A percentile compares a stretch with the other conserved stretches of the same genome.
These are phyloP conservation scores for Canis aureus DNA, from an alignment of 2,113 vertebrate species.

Conservation along the genomic window DNA sequence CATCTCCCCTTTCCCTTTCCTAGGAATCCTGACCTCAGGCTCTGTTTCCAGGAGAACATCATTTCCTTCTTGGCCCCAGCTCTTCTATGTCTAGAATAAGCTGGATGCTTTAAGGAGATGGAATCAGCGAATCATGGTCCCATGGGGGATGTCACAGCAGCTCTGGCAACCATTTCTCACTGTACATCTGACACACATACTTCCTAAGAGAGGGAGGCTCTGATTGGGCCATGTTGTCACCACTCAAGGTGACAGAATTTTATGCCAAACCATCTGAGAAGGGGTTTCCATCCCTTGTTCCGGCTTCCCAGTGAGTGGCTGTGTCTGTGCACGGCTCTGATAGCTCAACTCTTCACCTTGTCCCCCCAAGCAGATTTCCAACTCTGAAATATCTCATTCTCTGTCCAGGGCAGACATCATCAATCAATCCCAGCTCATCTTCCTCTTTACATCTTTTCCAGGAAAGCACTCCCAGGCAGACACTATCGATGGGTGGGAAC, in stretches of 20 bases:
- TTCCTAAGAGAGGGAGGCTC: background rate
- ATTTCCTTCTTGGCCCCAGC: background rate
- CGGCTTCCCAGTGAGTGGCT: no score
- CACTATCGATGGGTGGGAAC: accelerated
- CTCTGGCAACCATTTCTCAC: background rate
- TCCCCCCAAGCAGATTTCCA: background rate
- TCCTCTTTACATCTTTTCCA: background rate
- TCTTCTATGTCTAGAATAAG: background rate
- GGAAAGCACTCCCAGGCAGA: background rate
- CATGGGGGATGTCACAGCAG: background rate
- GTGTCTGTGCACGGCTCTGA: no score
- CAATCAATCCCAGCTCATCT: background rate
- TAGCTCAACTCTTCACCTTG: background rate
- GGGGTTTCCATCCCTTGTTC: background rate
- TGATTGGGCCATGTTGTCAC: background rate
- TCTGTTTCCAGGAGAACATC: background rate
- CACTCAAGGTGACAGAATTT: background rate
- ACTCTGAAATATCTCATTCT: background rate
- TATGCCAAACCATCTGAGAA: background rate
- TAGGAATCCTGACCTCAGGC: background rate
- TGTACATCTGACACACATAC: accelerated
- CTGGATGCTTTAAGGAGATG: background rate
- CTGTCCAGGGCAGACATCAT: background rate
- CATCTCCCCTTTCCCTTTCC: background rate
- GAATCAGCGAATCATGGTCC: background rate